These are phyloP conservation scores for Saccostrea echinata DNA, from an alignment of 1,140 invertebrate species.

Conservation along the genomic window DNA sequence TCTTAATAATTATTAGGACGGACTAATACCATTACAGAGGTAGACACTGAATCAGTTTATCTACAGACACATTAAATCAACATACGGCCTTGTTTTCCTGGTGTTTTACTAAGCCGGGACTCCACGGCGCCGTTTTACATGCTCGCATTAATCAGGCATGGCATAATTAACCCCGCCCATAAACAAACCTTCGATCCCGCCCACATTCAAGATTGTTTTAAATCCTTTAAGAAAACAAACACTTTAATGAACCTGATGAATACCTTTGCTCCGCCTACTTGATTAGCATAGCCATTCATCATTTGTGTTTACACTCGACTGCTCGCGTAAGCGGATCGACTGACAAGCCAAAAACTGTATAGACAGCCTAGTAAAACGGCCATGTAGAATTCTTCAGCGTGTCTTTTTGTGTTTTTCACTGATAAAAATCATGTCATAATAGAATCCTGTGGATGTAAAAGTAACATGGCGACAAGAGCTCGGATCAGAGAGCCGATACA, in stretches of 20 bases:
- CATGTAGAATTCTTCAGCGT: constrained; percentile 20
- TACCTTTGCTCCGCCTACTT: not conserved
- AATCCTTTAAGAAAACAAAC: constrained; percentile 16
- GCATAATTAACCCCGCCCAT: constrained; percentile 32
- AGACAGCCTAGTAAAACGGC: constrained; percentile 10
- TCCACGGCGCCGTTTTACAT: constrained; percentile 9
- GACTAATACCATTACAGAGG: constrained; percentile 31
- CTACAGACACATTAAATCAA: constrained; percentile 39
- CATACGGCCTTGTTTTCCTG: constrained; percentile 27
- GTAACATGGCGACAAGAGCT: constrained; percentile 18
- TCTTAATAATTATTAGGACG: constrained; percentile 35
- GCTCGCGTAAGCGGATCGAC: constrained; percentile 30
- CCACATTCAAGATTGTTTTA: constrained; percentile 11
- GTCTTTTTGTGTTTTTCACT: not conserved
- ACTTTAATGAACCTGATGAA: constrained; percentile 27
- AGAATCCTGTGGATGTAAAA: constrained; percentile 6
- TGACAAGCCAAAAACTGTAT: constrained; percentile 11
- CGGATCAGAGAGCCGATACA: not conserved
- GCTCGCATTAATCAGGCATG: constrained; percentile 33
- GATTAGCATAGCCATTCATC: constrained; percentile 38
- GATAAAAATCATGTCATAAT: constrained; percentile 38
- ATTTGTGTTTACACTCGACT: constrained; percentile 27
- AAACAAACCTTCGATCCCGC: constrained; percentile 1
- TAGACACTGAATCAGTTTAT: constrained; percentile 33
- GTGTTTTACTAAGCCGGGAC: constrained; percentile 27